These are phyloP conservation scores for Acleris laterana DNA, from an alignment of 2,888 invertebrate species.

Conservation along the genomic window DNA sequence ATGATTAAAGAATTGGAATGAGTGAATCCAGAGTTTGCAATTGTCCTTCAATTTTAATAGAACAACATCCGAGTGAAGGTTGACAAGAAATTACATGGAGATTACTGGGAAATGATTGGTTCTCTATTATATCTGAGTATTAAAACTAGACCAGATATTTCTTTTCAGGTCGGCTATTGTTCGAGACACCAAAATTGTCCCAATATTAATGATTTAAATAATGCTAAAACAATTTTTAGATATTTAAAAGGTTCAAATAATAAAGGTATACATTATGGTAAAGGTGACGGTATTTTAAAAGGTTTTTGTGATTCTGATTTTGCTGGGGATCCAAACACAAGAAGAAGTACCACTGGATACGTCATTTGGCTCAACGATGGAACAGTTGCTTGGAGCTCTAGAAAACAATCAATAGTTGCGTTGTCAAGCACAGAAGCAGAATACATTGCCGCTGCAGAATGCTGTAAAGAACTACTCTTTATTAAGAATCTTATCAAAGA, in stretches of 20 bases:
- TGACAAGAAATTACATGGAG: too few species aligned
- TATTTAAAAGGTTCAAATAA: neutral
- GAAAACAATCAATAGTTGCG: neutral
- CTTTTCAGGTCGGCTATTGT: neutral
- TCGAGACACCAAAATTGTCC: neutral
- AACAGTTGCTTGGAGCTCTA: neutral
- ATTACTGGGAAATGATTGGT: neutral
- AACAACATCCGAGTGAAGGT: too few species aligned
- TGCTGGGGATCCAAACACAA: slow-evolving; percentile 17
- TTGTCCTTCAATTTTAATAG: too few species aligned
- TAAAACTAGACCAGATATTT: neutral
- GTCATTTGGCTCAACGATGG: neutral
- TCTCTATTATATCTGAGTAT: slow-evolving; percentile 1
- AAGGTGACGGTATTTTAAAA: neutral
- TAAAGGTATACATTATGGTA: neutral
- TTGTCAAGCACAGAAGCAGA: neutral
- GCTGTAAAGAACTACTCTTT: too few species aligned
- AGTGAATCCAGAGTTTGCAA: too few species aligned
- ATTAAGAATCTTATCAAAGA: too few species aligned
- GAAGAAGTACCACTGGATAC: too few species aligned
- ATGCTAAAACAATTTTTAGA: neutral
- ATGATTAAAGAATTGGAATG: too few species aligned
- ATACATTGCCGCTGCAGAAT: too few species aligned
- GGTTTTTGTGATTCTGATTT: slow-evolving; percentile 6
- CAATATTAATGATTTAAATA: neutral